Evolutionary conservation across 2,888 invertebrate species (phyloP), one percentile per base, ranked within the genome.

Genomic region (Girardia tigrina): DNA sequence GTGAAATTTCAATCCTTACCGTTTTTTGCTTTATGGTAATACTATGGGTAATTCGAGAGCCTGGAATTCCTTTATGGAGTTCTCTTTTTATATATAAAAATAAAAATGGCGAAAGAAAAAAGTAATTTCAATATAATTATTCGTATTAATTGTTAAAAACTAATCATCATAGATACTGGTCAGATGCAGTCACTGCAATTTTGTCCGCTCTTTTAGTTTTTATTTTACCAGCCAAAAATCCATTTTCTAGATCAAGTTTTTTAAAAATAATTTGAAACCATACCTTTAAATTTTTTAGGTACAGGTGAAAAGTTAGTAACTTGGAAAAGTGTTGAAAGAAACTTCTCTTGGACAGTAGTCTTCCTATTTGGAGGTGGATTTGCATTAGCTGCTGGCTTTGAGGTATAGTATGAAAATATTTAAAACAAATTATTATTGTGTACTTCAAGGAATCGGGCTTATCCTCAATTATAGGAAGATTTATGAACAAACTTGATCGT

Each of bases 321-420:
- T 8, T 94, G 93, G 93, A 89, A 89, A 78, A 89, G 89, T 70
- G 88, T 92, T 27, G 90, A 92, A 81, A 88, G 89, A 74, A 91
- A 90, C 82, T 88, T 92, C 78, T 92, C 92, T 2, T 94, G 93
- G 93, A 91, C 91, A 42, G 87, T 93, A 4, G 88, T 93, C 36
- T 88, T 93, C 80, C 87, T 93, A 73, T 86, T 93, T 70, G 83
- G 83, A 70, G 93, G 93, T 27, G 94, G 93, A 0, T 92, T 92
- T 84, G 92, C 93, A 0, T 86, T 94, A 76, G 92, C 94, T 0
- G 89, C 90, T 77, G 93, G 90, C 77, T 90, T 90, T 79, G 88
- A 90, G 80, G 88, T 84, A 79, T 29, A 71, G 69, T 26, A 8
- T 72, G 23, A 14, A 12, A 20, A 6, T 6, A 56, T 16, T 4